Evolutionary conservation across 2,113 vertebrate species (phyloP).

Genomic region (Engystomops pustulosus): DNA sequence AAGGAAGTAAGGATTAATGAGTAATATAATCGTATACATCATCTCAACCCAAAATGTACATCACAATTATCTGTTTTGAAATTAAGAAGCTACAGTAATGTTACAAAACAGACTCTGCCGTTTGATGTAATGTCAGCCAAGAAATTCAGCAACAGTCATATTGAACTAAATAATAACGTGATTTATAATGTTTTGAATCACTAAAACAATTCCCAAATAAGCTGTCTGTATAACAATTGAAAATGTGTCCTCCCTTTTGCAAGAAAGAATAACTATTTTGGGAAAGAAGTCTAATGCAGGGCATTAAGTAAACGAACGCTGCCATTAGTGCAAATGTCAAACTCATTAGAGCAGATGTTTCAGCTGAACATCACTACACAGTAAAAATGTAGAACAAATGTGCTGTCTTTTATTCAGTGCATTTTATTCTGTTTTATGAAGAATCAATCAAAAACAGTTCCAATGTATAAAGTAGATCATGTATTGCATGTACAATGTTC

Average conservation of each 20-base stretch:
- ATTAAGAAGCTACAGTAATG: neutral
- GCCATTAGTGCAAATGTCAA: constrained; percentile 74
- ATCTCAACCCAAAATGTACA: neutral
- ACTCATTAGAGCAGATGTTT: constrained; percentile 71
- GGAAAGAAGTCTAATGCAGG: constrained; percentile 67
- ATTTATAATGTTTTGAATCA: constrained; percentile 14
- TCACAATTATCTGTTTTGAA: neutral
- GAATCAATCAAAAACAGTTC: constrained; percentile 7
- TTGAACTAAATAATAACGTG: neutral
- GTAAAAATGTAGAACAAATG: constrained; percentile 67
- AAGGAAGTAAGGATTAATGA: too few species aligned
- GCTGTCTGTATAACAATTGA: constrained; percentile 14
- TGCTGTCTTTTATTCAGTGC: constrained; percentile 63
- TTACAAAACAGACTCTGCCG: neutral
- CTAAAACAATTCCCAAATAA: constrained; percentile 28
- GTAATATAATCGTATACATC: neutral
- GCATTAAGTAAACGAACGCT: constrained; percentile 72
- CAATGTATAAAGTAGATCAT: neutral
- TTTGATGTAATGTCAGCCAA: neutral
- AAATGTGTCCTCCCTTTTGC: constrained; percentile 58
- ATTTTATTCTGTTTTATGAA: constrained; percentile 50
- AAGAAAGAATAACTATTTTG: constrained; percentile 59
- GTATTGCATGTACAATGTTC: neutral
- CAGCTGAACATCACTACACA: constrained; percentile 64
- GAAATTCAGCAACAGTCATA: neutral